Conservation (phyloP, 2,797 vertebrate species). For the Balearica regulorum region DNA sequence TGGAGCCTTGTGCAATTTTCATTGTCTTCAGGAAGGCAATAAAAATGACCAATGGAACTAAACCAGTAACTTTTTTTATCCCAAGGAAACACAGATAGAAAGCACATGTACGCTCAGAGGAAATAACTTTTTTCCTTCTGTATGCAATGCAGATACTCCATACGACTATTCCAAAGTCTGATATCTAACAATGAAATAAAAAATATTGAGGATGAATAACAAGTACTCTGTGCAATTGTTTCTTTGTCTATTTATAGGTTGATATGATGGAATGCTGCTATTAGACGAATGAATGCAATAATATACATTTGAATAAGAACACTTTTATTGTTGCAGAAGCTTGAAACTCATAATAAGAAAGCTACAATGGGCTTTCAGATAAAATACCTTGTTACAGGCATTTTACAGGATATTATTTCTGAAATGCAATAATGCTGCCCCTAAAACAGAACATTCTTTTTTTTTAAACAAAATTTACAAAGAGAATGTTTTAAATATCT, state of each 20-base stretch:
- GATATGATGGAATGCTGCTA: slow-evolving; percentile 61
- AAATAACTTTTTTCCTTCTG: neutral
- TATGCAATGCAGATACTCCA: neutral
- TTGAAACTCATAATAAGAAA: slow-evolving; percentile 60
- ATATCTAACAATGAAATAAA: slow-evolving; percentile 48
- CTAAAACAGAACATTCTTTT: neutral
- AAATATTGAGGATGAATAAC: slow-evolving; percentile 51
- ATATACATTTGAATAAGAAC: slow-evolving; percentile 67
- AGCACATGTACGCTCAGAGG: neutral
- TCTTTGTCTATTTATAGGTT: slow-evolving; percentile 67
- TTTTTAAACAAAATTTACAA: neutral
- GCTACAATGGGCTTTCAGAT: slow-evolving; percentile 43
- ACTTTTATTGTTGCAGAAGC: slow-evolving; percentile 47
- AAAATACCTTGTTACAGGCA: slow-evolving; percentile 32
- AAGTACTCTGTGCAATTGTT: slow-evolving; percentile 58
- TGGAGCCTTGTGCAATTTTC: neutral
- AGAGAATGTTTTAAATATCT: slow-evolving; percentile 6
- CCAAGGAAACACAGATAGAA: neutral
- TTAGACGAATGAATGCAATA: slow-evolving; percentile 56
- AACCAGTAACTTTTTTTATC: neutral
- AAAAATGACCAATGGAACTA: slow-evolving; percentile 16
- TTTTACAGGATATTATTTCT: slow-evolving; percentile 52
- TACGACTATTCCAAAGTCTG: slow-evolving; percentile 18
- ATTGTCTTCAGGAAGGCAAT: slow-evolving; percentile 13
- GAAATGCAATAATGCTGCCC: slow-evolving; percentile 30